Percentiles rank a stretch among this genome's conserved stretches.
These are phyloP conservation scores for Raja brachyura DNA, from an alignment of 2,113 vertebrate genomes.

Conservation along the genomic window DNA sequence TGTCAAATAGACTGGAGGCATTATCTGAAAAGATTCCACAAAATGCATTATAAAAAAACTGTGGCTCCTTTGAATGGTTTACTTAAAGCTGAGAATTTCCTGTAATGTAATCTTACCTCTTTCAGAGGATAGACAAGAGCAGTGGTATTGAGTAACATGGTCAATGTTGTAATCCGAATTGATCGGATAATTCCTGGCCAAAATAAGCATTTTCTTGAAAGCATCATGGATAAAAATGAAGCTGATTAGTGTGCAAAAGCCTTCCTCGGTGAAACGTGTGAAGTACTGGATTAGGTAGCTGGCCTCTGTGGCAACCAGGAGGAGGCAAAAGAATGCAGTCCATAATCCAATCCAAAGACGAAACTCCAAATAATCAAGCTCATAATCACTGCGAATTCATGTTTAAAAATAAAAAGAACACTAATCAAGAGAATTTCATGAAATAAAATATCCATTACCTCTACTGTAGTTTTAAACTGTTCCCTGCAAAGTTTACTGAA, in stretches of 20 bases:
- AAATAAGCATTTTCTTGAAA: conserved; percentile 62
- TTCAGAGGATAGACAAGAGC: conserved; percentile 52
- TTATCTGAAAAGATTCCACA: neutral
- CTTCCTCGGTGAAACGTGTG: conserved; percentile 68
- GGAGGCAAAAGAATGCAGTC: conserved; percentile 62
- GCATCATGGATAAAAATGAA: conserved; percentile 70
- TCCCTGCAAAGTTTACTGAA: neutral
- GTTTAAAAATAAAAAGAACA: conserved; percentile 10
- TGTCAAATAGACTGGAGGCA: neutral
- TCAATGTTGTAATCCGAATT: conserved; percentile 53
- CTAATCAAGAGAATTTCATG: neutral
- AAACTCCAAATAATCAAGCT: conserved; percentile 65
- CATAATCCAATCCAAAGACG: conserved; percentile 71
- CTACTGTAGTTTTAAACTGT: neutral
- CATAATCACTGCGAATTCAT: conserved; percentile 51
- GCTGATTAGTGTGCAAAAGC: conserved; percentile 70
- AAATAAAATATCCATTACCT: neutral
- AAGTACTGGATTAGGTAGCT: conserved; percentile 65
- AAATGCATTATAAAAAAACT: neutral
- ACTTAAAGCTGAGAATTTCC: neutral
- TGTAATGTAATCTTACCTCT: conserved; percentile 23
- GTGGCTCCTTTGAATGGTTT: neutral
- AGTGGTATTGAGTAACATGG: conserved; percentile 52
- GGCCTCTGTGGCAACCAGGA: conserved; percentile 66
- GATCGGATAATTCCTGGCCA: conserved; percentile 59